A percentile compares a stretch with the other conserved stretches of the same genome.
phyloP scores from a whole-genome alignment of 2,888 invertebrate species.

The Athalia circularis region DNA sequence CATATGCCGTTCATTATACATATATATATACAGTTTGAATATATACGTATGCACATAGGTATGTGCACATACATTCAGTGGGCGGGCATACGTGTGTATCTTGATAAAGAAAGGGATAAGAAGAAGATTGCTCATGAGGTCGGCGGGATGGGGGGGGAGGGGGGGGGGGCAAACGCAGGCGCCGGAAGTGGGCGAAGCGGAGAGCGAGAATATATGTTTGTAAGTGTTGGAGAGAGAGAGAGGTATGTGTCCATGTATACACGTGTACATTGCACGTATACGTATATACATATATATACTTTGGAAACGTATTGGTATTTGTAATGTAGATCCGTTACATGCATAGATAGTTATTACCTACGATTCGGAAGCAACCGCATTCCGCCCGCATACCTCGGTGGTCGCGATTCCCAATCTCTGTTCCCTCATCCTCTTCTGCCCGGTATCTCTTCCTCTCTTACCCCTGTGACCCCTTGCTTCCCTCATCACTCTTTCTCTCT shows the following conservation, averaged over 20 bases:
- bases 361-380: constrained; percentile 55
- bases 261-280: neutral
- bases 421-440: constrained; percentile 47
- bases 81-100: too few species aligned
- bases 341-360: constrained; percentile 50
- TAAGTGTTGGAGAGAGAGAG: too few species aligned
- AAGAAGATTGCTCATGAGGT: too few species aligned
- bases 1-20: too few species aligned
- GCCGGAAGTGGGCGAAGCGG: too few species aligned
- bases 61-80: too few species aligned
- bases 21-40: too few species aligned
- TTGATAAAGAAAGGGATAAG: too few species aligned
- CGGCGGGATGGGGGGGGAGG: too few species aligned
- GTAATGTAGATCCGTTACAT: constrained; percentile 34
- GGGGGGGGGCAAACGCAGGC: too few species aligned
- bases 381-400: constrained; percentile 59
- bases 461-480: constrained; percentile 27
- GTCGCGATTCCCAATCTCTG: constrained; percentile 55
- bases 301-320: neutral
- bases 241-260: neutral
- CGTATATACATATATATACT: neutral
- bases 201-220: too few species aligned
- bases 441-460: constrained; percentile 47
- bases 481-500: neutral
- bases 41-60: too few species aligned